Percentiles rank a stretch among this genome's conserved stretches.
phyloP scores from a whole-genome alignment of 2,113 vertebrate species.

The Apodemus sylvaticus region DNA sequence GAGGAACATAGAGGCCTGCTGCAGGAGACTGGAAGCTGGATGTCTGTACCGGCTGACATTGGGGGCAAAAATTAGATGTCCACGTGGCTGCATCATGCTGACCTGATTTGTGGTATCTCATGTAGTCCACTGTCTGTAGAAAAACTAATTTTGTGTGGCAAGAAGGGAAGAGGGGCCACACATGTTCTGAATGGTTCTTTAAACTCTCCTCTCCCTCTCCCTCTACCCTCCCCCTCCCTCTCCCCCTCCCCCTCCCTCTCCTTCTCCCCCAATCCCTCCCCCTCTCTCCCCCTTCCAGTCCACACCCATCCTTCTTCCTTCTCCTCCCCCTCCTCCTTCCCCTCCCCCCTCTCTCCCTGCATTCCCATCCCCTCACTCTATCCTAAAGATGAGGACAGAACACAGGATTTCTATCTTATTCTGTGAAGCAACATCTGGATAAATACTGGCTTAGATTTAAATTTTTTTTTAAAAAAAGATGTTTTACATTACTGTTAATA shows the following conservation, averaged over 20 bases:
- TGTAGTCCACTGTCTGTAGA: neutral
- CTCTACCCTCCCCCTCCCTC: too few species aligned
- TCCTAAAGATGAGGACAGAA: neutral
- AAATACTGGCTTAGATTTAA: neutral
- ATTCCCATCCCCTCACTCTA: neutral
- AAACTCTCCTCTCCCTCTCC: neutral
- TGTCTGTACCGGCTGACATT: neutral
- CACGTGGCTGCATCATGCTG: neutral
- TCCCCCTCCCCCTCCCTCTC: too few species aligned
- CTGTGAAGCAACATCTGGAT: neutral
- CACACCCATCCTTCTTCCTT: neutral
- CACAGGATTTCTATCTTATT: neutral
- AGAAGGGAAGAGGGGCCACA: neutral
- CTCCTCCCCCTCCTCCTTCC: neutral
- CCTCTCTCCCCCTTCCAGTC: accelerated
- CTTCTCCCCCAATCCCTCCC: neutral
- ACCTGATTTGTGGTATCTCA: neutral
- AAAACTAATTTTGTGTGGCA: slow-evolving; percentile 13
- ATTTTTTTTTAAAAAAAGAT: neutral
- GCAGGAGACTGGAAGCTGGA: neutral
- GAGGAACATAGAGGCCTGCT: neutral
- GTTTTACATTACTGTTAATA: neutral
- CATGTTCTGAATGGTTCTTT: neutral
- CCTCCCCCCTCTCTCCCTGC: neutral
- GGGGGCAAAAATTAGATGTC: neutral